Conservation (phyloP, 2,797 vertebrate species). For the Microctenopoma stevenorrisi region DNA sequence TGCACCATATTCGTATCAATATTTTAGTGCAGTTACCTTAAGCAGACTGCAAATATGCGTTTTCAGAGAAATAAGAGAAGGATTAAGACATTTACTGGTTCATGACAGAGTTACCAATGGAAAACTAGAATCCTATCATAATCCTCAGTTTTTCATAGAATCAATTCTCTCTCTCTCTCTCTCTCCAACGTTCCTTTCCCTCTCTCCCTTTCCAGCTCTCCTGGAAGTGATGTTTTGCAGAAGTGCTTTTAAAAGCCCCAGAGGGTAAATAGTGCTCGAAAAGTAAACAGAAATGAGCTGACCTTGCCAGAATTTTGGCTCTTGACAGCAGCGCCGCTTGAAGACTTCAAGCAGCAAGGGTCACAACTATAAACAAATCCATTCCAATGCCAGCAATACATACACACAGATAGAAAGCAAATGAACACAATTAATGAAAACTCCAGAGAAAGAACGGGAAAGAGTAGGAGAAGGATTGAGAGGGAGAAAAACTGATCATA, state of each 20-base stretch:
- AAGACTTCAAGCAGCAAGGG: slow-evolving; percentile 91
- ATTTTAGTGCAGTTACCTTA: slow-evolving; percentile 46
- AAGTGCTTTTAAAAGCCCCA: slow-evolving; percentile 93
- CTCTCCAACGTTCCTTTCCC: slow-evolving; percentile 39
- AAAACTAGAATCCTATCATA: slow-evolving; percentile 48
- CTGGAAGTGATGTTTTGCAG: slow-evolving; percentile 90
- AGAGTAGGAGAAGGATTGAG: slow-evolving; percentile 70
- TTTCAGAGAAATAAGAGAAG: slow-evolving; percentile 45
- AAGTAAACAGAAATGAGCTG: slow-evolving; percentile 95
- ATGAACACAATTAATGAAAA: slow-evolving; percentile 78
- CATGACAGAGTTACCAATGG: slow-evolving; percentile 43
- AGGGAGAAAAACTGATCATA: slow-evolving; percentile 43
- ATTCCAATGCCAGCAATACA: slow-evolving; percentile 83
- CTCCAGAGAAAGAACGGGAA: slow-evolving; percentile 57
- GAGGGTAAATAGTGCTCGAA: slow-evolving; percentile 93
- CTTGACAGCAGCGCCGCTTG: slow-evolving; percentile 92
- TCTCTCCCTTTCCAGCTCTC: slow-evolving; percentile 66
- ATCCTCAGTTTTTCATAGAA: slow-evolving; percentile 48
- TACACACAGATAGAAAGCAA: slow-evolving; percentile 75
- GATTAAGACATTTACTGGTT: slow-evolving; percentile 45
- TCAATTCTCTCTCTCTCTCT: slow-evolving; percentile 43
- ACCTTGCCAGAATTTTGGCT: slow-evolving; percentile 93
- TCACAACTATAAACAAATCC: slow-evolving; percentile 89
- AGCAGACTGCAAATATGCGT: slow-evolving; percentile 42
- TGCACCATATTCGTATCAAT: slow-evolving; percentile 60